These are phyloP conservation scores for Tetheella fluctuosa DNA, from an alignment of 2,888 invertebrate species.

Conservation along the genomic window DNA sequence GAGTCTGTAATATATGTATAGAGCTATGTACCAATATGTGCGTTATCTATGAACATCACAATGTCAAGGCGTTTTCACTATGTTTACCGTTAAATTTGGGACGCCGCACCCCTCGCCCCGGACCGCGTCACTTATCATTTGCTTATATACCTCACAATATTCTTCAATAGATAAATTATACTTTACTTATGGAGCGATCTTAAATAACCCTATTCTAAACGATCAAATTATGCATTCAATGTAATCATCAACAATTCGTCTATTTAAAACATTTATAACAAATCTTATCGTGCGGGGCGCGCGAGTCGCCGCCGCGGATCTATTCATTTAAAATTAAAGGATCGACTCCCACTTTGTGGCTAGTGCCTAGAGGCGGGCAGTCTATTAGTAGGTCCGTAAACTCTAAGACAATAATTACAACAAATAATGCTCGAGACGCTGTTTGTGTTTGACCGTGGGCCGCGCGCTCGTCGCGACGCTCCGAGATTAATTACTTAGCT, in stretches of 20 bases:
- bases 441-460: constrained; percentile 38
- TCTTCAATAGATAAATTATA: constrained; percentile 81
- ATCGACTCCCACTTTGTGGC: constrained; percentile 45
- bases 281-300: constrained; percentile 55
- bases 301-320: constrained; percentile 47
- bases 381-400: constrained; percentile 67
- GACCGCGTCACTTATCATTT: constrained; percentile 74
- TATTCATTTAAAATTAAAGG: constrained; percentile 67
- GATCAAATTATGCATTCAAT: constrained; percentile 81
- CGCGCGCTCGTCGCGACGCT: constrained; percentile 39
- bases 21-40: constrained; percentile 77
- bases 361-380: constrained; percentile 39
- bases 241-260: constrained; percentile 78
- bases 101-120: constrained; percentile 75
- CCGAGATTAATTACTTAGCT: constrained; percentile 77
- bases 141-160: constrained; percentile 74
- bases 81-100: constrained; percentile 73
- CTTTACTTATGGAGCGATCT: constrained; percentile 83
- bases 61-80: constrained; percentile 74
- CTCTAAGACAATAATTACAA: constrained; percentile 68
- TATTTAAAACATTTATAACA: constrained; percentile 78
- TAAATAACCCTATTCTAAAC: constrained; percentile 83
- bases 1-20: constrained; percentile 65
- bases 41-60: constrained; percentile 80
- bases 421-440: constrained; percentile 46